Conservation (phyloP, 2,113 vertebrate genomes). For the Penelope pileata region DNA sequence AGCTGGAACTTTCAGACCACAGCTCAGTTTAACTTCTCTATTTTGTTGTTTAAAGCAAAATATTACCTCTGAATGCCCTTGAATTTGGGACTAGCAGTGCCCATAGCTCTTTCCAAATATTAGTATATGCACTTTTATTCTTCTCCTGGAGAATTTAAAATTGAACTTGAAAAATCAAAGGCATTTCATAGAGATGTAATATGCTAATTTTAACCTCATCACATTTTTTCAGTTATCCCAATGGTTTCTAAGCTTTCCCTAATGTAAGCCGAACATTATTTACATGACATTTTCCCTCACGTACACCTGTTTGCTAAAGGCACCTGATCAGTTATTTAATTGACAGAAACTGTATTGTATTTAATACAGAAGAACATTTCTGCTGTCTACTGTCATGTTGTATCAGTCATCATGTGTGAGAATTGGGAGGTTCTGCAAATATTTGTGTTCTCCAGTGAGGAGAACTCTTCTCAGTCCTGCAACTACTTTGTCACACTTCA, state of each 20-base stretch:
- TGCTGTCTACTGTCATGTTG: neutral
- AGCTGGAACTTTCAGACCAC: neutral
- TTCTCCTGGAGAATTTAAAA: neutral
- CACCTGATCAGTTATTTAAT: conserved; percentile 33
- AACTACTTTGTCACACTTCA: neutral
- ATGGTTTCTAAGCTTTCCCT: neutral
- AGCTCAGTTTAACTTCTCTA: neutral
- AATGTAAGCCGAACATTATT: neutral
- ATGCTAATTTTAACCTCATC: neutral
- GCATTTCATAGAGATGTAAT: neutral
- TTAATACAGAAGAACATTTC: conserved; percentile 32
- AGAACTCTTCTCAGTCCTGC: neutral
- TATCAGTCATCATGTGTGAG: neutral
- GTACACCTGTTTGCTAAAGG: neutral
- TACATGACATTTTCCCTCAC: conserved; percentile 12
- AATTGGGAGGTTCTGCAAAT: neutral
- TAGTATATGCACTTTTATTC: neutral
- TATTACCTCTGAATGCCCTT: neutral
- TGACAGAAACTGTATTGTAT: neutral
- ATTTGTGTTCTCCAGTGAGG: neutral
- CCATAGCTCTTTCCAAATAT: neutral
- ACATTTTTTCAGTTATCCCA: neutral
- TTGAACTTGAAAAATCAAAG: neutral
- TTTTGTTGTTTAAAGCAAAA: neutral
- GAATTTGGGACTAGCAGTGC: neutral